phyloP scores from a whole-genome alignment of 2,888 invertebrate species.

The Deroplatys truncata region DNA sequence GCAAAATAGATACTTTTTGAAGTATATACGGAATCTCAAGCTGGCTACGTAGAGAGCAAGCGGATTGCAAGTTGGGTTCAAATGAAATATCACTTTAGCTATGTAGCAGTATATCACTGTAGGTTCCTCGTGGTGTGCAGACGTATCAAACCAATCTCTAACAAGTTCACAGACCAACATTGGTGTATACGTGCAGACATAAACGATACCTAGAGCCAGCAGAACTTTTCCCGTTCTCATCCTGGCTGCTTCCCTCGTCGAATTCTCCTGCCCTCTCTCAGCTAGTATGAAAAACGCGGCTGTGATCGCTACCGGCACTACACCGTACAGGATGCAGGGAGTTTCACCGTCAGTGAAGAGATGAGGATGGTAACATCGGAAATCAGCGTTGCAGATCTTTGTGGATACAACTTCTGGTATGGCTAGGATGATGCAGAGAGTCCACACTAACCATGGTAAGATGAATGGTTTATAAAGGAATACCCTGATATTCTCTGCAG shows the following conservation, averaged over 20 bases:
- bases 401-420: background rate
- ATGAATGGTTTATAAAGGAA: background rate
- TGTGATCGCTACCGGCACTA: background rate
- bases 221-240: background rate
- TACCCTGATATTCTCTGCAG: background rate
- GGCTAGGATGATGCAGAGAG: background rate
- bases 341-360: background rate
- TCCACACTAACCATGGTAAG: background rate
- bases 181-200: background rate
- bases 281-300: background rate
- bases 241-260: background rate
- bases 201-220: background rate
- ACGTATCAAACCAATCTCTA: background rate
- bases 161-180: background rate
- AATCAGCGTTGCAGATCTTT: background rate
- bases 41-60: background rate
- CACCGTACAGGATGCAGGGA: background rate
- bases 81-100: background rate
- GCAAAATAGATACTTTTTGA: background rate
- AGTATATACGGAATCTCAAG: background rate
- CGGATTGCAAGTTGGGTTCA: background rate
- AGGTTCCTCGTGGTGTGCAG: background rate
- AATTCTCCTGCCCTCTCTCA: background rate
- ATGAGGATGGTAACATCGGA: background rate
- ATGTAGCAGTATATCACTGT: background rate